Evolutionary conservation across 2,113 vertebrate genomes (phyloP), one percentile per base, ranked within the genome.

Genomic region (Perca fluviatilis): DNA sequence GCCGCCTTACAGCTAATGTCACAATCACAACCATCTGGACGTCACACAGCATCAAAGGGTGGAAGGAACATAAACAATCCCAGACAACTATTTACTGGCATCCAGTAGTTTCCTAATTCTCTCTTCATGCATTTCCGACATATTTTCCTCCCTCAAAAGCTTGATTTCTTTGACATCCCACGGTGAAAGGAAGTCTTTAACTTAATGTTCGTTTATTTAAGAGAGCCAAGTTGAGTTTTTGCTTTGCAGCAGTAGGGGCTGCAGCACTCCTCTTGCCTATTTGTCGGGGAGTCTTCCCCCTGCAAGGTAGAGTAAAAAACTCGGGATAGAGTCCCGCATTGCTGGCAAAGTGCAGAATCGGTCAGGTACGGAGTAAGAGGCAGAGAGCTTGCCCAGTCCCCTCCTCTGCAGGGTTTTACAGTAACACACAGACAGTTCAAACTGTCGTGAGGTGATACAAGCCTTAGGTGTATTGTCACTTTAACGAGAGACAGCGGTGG

Each of bases 11-110:
- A 63, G 78, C 75, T 21, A 60, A 73, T 79, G 79, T 81, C 79
- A 71, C 90, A 87, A 79, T 92, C 88, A 33, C 76, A 86, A 85
- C 76, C 89, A 89, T 89, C 88, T 91, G 88, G 85, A 86, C 33
- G 14, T 90, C 86, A 79, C 9, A 50, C 63, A 58, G 40, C 82
- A 87, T 90, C 90, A 90, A 88, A 91, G 85, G 60, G 43, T 46
- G 79, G 21, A 56, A 73, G 73, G 19, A 81, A 71, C 77, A 78
- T 89, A 89, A 88, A 88, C 74, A 83, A 77, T 56, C 76, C 79
- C 83, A 86, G 91, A 80, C 83, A 78, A 40, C 74, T 81, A 56
- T 89, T 91, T 85, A 81, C 81, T 86, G 90, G 77, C 60, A 63
- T 86, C 77, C 81, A 81, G 74, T 77, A 53, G 60, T 79, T 78